Conservation (phyloP, 2,888 invertebrate species). For the Noctua pronuba region DNA sequence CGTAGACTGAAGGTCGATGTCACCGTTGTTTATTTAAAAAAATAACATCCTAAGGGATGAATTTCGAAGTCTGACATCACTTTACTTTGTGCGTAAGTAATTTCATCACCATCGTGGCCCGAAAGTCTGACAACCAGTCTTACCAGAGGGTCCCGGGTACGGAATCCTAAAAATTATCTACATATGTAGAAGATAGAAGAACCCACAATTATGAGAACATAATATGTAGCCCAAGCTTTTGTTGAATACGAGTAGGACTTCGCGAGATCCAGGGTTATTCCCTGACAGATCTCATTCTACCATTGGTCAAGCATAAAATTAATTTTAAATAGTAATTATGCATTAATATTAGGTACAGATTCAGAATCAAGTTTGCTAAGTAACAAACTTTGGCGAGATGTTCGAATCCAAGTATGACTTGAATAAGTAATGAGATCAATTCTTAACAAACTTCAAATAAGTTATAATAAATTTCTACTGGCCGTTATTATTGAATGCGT, state of each 20-base stretch:
- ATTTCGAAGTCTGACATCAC: not conserved
- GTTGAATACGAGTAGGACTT: not conserved
- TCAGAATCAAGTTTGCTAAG: slow-evolving; percentile 25
- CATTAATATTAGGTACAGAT: slow-evolving; percentile 24
- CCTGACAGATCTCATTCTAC: not conserved
- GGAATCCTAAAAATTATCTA: not conserved
- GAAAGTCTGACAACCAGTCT: too few species aligned
- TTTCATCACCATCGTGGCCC: not conserved
- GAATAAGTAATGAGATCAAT: slow-evolving; percentile 57
- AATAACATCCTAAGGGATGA: too few species aligned
- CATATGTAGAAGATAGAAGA: not conserved
- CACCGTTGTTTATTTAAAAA: not conserved
- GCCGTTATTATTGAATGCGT: slow-evolving; percentile 21
- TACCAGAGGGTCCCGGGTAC: too few species aligned
- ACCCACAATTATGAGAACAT: not conserved
- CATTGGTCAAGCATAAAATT: not conserved
- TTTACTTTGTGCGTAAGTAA: not conserved
- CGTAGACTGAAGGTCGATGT: not conserved
- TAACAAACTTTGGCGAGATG: slow-evolving; percentile 51
- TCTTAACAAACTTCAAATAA: slow-evolving; percentile 42
- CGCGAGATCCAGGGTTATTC: not conserved
- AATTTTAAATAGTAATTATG: slow-evolving; percentile 14
- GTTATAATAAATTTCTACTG: slow-evolving; percentile 17
- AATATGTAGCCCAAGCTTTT: not conserved
- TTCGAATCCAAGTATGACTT: slow-evolving; percentile 42